Evolutionary conservation across 1,140 invertebrate genomes (phyloP).

Genomic region (Phenacoccus solenopsis): DNA sequence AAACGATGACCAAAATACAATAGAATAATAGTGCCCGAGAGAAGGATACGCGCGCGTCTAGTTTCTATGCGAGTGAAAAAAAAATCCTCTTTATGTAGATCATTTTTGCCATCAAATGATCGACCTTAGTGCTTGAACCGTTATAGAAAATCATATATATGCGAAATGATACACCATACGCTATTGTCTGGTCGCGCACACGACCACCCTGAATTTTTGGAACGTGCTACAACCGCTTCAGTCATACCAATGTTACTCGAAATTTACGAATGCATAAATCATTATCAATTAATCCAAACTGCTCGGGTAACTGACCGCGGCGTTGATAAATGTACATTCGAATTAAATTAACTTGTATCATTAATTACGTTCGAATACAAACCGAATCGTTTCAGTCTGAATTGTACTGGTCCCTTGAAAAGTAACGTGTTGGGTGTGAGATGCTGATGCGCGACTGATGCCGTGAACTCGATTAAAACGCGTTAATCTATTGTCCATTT

Average conservation of each 20-base stretch:
- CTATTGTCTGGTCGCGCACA: background rate
- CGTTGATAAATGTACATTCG: background rate
- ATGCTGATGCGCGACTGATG: background rate
- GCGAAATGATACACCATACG: background rate
- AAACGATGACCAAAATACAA: background rate
- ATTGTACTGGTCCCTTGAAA: too few species aligned
- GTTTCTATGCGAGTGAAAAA: too few species aligned
- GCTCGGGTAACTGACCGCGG: background rate
- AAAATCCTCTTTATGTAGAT: background rate
- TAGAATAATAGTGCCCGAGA: background rate
- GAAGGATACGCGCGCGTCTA: too few species aligned
- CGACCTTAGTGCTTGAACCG: background rate
- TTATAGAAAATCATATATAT: background rate
- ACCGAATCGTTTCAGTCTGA: background rate
- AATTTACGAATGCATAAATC: background rate
- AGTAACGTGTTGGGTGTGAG: background rate
- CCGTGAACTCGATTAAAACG: background rate
- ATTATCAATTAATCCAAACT: background rate
- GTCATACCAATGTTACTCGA: too few species aligned
- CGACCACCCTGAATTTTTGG: background rate
- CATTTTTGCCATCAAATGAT: background rate
- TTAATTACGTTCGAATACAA: background rate
- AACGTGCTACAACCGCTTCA: too few species aligned
- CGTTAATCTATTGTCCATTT: background rate
- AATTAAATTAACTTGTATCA: slow-evolving; percentile 3